Evolutionary conservation across 2,797 vertebrate genomes (phyloP).

Genomic region (Lophius americanus): DNA sequence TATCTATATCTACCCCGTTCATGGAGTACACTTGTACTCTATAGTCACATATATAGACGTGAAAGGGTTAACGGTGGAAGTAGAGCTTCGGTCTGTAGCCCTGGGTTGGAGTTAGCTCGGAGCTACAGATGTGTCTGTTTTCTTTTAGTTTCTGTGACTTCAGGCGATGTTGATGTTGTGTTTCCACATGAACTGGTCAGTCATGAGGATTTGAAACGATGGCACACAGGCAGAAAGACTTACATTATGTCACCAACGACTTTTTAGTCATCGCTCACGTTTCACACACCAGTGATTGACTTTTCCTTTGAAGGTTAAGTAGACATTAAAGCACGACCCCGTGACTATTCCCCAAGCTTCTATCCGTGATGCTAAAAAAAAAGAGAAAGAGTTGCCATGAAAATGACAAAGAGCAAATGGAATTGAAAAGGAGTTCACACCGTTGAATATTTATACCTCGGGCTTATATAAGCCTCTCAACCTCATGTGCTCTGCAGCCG

Average conservation of each 20-base stretch:
- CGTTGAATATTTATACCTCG: conserved; percentile 69
- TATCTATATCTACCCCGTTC: too few species aligned
- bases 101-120: background rate
- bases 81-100: background rate
- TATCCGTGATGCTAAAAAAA: conserved; percentile 40
- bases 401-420: conserved; percentile 47
- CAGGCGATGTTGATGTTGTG: background rate
- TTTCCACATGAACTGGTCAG: background rate
- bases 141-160: background rate
- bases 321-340: conserved; percentile 1
- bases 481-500: conserved; percentile 74
- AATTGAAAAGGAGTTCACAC: conserved; percentile 63
- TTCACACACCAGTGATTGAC: background rate
- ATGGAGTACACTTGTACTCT: too few species aligned
- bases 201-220: background rate
- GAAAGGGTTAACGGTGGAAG: background rate
- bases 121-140: background rate
- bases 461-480: conserved; percentile 75
- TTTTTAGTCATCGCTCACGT: background rate
- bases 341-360: background rate
- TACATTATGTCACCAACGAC: conserved; percentile 7
- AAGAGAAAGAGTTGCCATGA: conserved; percentile 7
- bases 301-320: background rate
- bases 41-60: background rate
- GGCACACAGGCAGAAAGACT: background rate